Percentiles rank a stretch among this genome's conserved stretches.
These are phyloP conservation scores for Melieria picta DNA, from an alignment of 2,888 invertebrate species.

Conservation along the genomic window DNA sequence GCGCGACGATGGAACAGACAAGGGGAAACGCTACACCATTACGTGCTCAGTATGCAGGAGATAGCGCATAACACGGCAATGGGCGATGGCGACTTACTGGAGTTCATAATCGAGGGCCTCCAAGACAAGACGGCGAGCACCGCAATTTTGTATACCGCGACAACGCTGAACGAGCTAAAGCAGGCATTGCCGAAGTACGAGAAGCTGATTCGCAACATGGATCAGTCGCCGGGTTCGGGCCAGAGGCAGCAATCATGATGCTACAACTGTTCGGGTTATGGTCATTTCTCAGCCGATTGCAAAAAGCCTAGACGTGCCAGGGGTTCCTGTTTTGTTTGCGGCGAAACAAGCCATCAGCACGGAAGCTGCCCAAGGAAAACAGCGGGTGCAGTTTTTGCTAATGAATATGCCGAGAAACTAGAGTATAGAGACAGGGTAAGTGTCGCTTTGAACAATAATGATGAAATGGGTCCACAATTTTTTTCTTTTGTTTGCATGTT, in stretches of 20 bases:
- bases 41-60: constrained; percentile 25
- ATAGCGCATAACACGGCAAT: constrained; percentile 8
- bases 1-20: no score
- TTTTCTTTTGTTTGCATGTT: constrained; percentile 9
- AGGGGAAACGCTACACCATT: constrained; percentile 12
- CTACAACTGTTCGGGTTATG: constrained; percentile 17
- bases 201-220: constrained; percentile 5
- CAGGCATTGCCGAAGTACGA: constrained; percentile 15
- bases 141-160: constrained; percentile 11
- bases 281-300: constrained; percentile 15
- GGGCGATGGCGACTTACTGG: constrained; percentile 8
- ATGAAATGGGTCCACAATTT: neutral
- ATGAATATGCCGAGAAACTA: neutral
- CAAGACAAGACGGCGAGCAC: constrained; percentile 14
- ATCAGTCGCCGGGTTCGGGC: neutral
- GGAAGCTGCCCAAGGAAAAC: constrained; percentile 3
- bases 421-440: constrained; percentile 18
- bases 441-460: constrained; percentile 18
- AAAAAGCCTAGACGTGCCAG: constrained; percentile 11
- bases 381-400: neutral
- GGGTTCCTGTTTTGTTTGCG: constrained; percentile 24
- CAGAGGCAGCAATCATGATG: constrained; percentile 1
- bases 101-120: constrained; percentile 23
- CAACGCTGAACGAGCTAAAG: constrained; percentile 21
- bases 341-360: neutral